Evolutionary conservation across 2,797 vertebrate species (phyloP), one percentile per base, ranked within the genome.

Genomic region (Gadopsis marmoratus): DNA sequence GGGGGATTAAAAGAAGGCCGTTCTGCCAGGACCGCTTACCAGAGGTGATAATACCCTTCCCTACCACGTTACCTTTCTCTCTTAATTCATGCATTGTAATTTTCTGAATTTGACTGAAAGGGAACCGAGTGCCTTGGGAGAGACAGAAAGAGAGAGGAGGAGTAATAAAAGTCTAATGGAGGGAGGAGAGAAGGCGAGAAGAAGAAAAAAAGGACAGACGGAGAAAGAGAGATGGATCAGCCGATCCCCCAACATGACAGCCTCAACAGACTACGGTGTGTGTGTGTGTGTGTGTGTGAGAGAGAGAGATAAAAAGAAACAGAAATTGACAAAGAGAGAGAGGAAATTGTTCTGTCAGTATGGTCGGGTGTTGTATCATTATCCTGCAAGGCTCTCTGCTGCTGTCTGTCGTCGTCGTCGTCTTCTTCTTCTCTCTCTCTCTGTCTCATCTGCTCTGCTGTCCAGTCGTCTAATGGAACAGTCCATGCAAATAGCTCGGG

Each of bases 381-480:
- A 87, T 89, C 78, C 82, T 74, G 62, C 59, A 5, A 61, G 48
- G 59, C 71, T 76, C 14, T 33, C 48, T 65, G 75, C 74, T 85
- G 73, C 59, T 66, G 66, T 66, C 74, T 72, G 48, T 78, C 65
- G 6, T 72, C 70, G 48, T 78, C 65, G 6, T 72, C 70, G 5
- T 51, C 76, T n/a, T 33, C 50, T 37, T 37, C 16, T 2, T 21
- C 64, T 39, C 12, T 33, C 50, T 45, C 45, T 19, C 70, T 65
- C 84, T 71, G 79, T 84, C 86, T 90, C 90, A 84, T 88, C 89
- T 85, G 76, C 87, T 89, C 85, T 79, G 79, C 89, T 86, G 89
- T 91, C 91, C 92, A 56, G 69, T 33, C 67, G 26, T 72, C 85
- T 91, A 91, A 93, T 92, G 76, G 82, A 91, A 89, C 89, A 84